These are phyloP conservation scores for Epizoanthus scotinus DNA, from an alignment of 92 coral and sea anemone genomes.

Conservation along the genomic window DNA sequence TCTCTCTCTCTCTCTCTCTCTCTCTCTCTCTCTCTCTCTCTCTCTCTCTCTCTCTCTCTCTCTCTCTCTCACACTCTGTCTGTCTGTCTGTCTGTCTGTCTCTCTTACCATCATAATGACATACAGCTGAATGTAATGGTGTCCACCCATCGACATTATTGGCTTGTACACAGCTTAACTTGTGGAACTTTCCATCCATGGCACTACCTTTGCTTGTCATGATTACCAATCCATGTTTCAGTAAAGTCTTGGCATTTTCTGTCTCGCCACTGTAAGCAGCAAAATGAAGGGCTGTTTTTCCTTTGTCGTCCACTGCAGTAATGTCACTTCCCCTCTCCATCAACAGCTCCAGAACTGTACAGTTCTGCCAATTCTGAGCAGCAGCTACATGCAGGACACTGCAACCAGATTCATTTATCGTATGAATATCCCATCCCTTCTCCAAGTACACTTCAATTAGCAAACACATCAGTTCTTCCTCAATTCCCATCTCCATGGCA, in stretches of 20 bases:
- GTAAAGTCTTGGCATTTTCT: background rate
- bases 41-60: too few relatives aligned
- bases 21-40: too few relatives aligned
- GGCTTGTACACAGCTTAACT: background rate
- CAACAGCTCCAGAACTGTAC: background rate
- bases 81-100: too few relatives aligned
- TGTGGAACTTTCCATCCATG: background rate
- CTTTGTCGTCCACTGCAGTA: background rate
- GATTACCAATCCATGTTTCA: background rate
- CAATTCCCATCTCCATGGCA: background rate
- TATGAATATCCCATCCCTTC: constrained; percentile 2
- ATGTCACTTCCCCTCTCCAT: background rate
- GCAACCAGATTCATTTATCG: background rate
- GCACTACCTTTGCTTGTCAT: background rate
- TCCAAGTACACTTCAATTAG: background rate
- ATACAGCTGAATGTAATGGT: background rate
- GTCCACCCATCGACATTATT: background rate
- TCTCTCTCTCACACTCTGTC: too few relatives aligned
- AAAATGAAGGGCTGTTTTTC: background rate
- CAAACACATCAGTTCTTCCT: background rate
- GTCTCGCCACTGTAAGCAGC: constrained; percentile 4
- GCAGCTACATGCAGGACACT: constrained; percentile 7
- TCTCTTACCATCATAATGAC: background rate
- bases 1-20: too few relatives aligned
- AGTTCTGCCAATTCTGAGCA: background rate